phyloP scores from a whole-genome alignment of 2,113 vertebrate genomes.

The Eonycteris spelaea region DNA sequence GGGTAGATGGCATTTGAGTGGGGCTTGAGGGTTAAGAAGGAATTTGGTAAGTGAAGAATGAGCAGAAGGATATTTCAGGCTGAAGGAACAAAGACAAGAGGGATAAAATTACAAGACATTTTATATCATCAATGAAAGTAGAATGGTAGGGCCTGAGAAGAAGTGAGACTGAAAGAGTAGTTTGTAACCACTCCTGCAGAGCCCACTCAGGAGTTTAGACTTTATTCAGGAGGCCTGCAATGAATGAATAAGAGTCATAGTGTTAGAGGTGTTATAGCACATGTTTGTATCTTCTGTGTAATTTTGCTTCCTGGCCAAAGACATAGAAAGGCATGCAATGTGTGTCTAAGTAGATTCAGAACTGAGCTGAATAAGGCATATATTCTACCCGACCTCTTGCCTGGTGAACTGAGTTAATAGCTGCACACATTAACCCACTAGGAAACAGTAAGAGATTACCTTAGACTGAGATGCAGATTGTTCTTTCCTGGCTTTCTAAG shows the following conservation, averaged over 20 bases:
- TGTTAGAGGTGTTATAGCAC: background rate
- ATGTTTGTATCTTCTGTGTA: background rate
- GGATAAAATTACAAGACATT: background rate
- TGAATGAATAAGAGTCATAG: background rate
- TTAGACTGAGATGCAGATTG: background rate
- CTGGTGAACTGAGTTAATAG: background rate
- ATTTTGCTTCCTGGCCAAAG: background rate
- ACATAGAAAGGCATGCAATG: background rate
- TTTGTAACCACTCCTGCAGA: background rate
- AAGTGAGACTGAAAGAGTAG: background rate
- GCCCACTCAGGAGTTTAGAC: background rate
- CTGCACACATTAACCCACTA: background rate
- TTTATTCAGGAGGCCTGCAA: background rate
- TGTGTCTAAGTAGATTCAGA: background rate
- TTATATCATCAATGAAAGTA: background rate
- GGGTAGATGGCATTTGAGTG: background rate
- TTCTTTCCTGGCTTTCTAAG: background rate
- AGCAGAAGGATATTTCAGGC: background rate
- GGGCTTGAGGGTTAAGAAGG: background rate
- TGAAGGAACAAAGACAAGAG: conserved; percentile 42
- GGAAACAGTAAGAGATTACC: background rate
- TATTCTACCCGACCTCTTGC: background rate
- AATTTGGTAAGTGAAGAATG: conserved; percentile 39
- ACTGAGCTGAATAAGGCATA: background rate
- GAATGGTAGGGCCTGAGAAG: background rate